Base-by-base conservation (phyloP, 2,888 invertebrate genomes). In the Chloroclysta siterata region DNA sequence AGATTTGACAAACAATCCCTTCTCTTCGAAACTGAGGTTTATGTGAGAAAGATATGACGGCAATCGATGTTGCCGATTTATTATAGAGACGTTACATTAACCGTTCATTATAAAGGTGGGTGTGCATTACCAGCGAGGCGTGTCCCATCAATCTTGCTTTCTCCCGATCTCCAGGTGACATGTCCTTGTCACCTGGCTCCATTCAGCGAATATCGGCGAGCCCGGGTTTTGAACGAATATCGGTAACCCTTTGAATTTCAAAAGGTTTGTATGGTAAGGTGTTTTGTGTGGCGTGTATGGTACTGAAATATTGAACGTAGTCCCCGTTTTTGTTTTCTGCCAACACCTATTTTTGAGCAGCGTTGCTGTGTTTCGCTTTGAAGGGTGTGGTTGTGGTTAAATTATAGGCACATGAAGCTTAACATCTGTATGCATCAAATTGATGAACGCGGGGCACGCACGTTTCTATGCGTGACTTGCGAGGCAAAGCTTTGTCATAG, bases 111-210 rank as follows among this genome's bases (percentile, higher is more conserved):
- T 54, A 58, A 54, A 50, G 56, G 56, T 29, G 10, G 46, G 46
- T 57, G 53, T 57, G 29, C 56, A 64, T 53, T 56, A 64, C 53
- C 52, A 44, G 14, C n/a, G 51, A 53, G 46, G 39, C 22, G 39
- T 22, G 52, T 14, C 5, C 53, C 53, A 65, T 65, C 60, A 57
- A 65, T 65, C 60, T 59, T 59, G 46, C 59, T 59, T 59, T 53
- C 59, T 47, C 28, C 46, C 46, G 53, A 53, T 53, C 52, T 59
- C 28, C 59, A 59, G 59, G 59, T 59, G 59, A 46, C 53, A 41
- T 52, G 59, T 59, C 53, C 59, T 53, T 59, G 59, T 59, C 59
- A 28, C 46, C 22, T 5, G 14, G 15, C 44, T 52, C 52, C 15
- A 59, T 59, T 53, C 59, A 53, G 44, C 39, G 52, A 54, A 48